These are phyloP conservation scores for Lepidurus apus DNA, from an alignment of 1,140 invertebrate species.

Conservation along the genomic window DNA sequence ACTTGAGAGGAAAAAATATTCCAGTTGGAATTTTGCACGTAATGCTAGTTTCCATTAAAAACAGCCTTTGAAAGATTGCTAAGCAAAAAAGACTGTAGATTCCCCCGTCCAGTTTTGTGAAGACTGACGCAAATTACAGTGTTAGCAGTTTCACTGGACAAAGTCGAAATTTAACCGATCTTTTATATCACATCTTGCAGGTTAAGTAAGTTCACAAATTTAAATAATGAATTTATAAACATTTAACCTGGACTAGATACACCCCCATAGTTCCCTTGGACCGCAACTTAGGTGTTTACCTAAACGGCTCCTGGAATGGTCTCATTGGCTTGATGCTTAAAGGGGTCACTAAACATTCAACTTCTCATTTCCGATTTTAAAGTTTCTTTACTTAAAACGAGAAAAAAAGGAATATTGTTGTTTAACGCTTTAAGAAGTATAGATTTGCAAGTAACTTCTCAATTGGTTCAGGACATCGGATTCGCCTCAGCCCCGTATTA, in stretches of 20 bases:
- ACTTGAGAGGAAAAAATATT: not conserved
- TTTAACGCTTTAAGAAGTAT: no score
- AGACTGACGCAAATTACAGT: not conserved
- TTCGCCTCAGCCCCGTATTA: not conserved
- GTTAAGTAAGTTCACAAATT: not conserved
- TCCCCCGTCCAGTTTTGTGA: not conserved
- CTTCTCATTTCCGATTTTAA: no score
- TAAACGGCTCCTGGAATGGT: not conserved
- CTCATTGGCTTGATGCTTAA: not conserved
- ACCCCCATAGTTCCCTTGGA: not conserved
- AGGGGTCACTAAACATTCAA: not conserved
- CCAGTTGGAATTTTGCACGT: not conserved
- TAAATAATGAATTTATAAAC: not conserved
- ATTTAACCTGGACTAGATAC: not conserved
- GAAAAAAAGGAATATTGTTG: no score
- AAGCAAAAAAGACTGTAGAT: not conserved
- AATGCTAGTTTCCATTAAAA: not conserved
- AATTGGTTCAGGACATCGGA: not conserved
- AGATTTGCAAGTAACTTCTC: not conserved
- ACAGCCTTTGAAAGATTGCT: not conserved
- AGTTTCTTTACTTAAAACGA: not conserved
- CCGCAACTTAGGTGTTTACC: not conserved
- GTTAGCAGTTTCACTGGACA: not conserved
- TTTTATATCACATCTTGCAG: not conserved
- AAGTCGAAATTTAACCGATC: not conserved